These are phyloP conservation scores for Fragum fragum DNA, from an alignment of 2,888 invertebrate species.

Conservation along the genomic window DNA sequence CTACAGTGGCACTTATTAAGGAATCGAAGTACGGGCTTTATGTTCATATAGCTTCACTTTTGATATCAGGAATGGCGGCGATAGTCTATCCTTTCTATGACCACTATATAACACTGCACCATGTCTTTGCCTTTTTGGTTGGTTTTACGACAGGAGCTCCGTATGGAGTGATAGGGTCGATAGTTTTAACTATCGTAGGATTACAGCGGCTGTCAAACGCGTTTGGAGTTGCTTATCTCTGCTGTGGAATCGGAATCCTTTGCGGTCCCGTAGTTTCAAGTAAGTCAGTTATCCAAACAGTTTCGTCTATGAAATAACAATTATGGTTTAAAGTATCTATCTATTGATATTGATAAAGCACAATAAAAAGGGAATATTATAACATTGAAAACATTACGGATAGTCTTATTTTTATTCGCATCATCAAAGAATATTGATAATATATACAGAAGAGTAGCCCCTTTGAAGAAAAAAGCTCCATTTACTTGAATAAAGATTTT, in stretches of 20 bases:
- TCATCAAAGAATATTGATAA: no score
- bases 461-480: no score
- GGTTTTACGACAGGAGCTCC: not conserved
- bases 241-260: not conserved
- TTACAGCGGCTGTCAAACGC: not conserved
- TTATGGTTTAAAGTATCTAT: no score
- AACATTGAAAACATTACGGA: no score
- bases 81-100: not conserved
- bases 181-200: not conserved
- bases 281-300: no score
- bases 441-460: no score
- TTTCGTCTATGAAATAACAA: no score
- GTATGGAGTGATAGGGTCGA: not conserved
- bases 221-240: not conserved
- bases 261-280: not conserved
- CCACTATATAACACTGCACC: not conserved
- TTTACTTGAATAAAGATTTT: no score
- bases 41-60: not conserved
- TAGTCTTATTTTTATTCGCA: no score
- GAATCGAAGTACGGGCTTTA: not conserved
- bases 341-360: no score
- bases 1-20: not conserved
- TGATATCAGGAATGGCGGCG: not conserved
- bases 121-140: not conserved
- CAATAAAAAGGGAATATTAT: no score